Evolutionary conservation across 2,888 invertebrate species (phyloP).

Genomic region (Eilema caniola): DNA sequence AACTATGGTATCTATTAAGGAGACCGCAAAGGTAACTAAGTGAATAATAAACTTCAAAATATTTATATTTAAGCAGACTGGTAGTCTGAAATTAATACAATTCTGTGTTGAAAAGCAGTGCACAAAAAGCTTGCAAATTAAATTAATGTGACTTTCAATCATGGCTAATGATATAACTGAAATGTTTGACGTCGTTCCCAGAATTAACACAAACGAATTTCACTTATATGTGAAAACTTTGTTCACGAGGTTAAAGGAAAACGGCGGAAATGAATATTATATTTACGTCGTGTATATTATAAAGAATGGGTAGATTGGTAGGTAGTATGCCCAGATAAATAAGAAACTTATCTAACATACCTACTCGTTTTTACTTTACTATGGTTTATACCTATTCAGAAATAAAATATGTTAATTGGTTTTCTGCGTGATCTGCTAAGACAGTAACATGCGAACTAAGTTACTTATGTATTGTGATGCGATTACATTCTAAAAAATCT

Average conservation of each 20-base stretch:
- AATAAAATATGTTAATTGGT: too few relatives aligned
- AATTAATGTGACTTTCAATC: not conserved
- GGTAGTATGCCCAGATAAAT: too few relatives aligned
- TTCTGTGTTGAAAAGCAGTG: not conserved
- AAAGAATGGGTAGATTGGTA: too few relatives aligned
- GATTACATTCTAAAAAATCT: too few relatives aligned
- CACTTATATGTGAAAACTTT: conserved; percentile 1
- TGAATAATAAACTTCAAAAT: not conserved
- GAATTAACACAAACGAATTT: not conserved
- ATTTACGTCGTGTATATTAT: not conserved
- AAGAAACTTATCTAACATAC: too few relatives aligned
- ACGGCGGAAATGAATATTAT: not conserved
- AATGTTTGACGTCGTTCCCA: not conserved
- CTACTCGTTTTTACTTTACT: too few relatives aligned
- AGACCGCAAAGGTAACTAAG: too few relatives aligned
- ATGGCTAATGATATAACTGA: conserved; percentile 1
- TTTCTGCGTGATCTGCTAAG: too few relatives aligned
- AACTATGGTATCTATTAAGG: too few relatives aligned
- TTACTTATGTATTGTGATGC: too few relatives aligned
- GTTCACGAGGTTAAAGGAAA: not conserved
- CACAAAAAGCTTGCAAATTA: not conserved
- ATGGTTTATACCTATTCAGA: too few relatives aligned
- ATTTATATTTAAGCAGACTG: not conserved
- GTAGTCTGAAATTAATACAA: not conserved
- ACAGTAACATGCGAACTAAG: too few relatives aligned